Base-by-base conservation (phyloP, 2,113 vertebrate genomes). In the Nestor notabilis region DNA sequence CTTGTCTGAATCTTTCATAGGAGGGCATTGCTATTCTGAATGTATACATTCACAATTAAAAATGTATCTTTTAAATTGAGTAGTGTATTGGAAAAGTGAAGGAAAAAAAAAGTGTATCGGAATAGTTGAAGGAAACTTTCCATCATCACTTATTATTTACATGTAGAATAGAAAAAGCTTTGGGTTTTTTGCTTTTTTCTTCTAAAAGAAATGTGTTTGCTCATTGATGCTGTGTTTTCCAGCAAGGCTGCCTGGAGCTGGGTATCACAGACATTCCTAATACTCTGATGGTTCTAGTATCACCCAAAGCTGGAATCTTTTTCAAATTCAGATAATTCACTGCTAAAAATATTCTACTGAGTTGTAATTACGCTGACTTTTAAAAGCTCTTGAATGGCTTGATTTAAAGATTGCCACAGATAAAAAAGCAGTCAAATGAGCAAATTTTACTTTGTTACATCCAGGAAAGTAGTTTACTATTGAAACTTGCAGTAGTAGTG, bases 391-490 rank as follows among this genome's bases (percentile, higher is more conserved):
- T 18, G 52, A 23, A 49, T 41, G 20, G n/a, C 47, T 83, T 88
- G 63, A 15, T 88, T 63, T 89, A 28, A 83, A 37, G 74, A 60
- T 35, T 28, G 25, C 49, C 64, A 3, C 2, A 4, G 47, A 12
- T 47, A n/a, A 83, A 68, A 49, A 10, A 68, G 83, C 84, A 89
- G 25, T 49, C 31, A 31, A 43, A 69, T 0, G 29, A 65, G 16
- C 16, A 65, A 89, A 75, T 35, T 58, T 58, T 58, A 58, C 56
- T 88, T 74, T 75, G 46, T 76, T 80, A 82, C 69, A 93, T 76
- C 76, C 71, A 43, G n/a, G 53, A 18, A 79, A 64, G 77, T 46
- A n/a, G 95, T 93, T 78, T 90, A 29, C 94, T 55, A 4, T 25
- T 84, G 75, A 43, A 87, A 82, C 53, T 47, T 80, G 71, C 66